Base-by-base conservation (phyloP, 2,888 invertebrate genomes). In the Itoplectis maculator region DNA sequence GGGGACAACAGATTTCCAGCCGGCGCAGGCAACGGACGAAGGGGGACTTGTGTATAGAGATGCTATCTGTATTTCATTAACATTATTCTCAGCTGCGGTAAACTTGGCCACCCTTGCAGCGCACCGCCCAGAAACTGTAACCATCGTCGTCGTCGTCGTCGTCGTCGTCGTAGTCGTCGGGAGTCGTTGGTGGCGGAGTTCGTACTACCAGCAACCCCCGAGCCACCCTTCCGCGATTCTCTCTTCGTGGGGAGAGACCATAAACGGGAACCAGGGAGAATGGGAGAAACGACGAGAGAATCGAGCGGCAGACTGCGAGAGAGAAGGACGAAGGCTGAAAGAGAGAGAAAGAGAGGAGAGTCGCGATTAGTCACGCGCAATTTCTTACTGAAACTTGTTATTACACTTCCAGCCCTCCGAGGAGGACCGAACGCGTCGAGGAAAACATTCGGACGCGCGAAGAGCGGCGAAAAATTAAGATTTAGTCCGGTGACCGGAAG, bases 61-160 rank as follows among this genome's bases (percentile, higher is more conserved):
- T 92, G 82, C 86, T 92, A 92, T 92, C 92, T 91, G 91, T 92
- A 92, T 92, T 92, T 92, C 92, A 92, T 92, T 92, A 92, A 92
- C 92, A 92, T 92, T 92, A 92, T 92, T 92, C 92, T 92, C 91
- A 85, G 89, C 87, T 88, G 89, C 84, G 85, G 85, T 87, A 89
- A 90, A 90, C 88, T 89, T 87, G 86, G 86, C 85, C 81, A 86
- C 83, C 81, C 84, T 85, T 84, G 77, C 79, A 56, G 56, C 77
- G 74, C 81, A 73, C 72, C 65, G 40, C 59, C 37, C 54, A 73
- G 82, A 83, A 77, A 83, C 63, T 79, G 82, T 83, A 83, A 68
- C 82, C 69, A 79, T 75, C 74, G 69, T 79, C 63, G 69, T 70
- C 56, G 59, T 72, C 68, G 49, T 76, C 61, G 76, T 68, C 40